phyloP scores from a whole-genome alignment of 2,113 vertebrate genomes.

The Drymodes brunneopygia region DNA sequence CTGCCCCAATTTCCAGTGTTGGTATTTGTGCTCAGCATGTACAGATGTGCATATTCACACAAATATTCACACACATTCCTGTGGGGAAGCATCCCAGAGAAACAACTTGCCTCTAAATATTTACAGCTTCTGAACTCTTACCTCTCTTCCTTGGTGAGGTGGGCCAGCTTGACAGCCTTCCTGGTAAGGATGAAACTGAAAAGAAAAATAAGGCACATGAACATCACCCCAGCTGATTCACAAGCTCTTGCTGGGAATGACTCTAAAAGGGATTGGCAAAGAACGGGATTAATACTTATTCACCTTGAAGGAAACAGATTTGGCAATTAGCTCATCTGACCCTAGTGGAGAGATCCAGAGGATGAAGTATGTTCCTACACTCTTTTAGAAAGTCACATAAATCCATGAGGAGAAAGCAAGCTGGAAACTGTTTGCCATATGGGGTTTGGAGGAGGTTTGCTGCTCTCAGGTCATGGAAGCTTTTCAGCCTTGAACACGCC shows the following conservation, averaged over 20 bases:
- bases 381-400: neutral
- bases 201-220: neutral
- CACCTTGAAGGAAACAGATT: neutral
- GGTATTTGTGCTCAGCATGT: neutral
- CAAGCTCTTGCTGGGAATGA: neutral
- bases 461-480: neutral
- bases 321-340: neutral
- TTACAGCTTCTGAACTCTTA: conserved; percentile 51
- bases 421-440: neutral
- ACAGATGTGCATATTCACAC: neutral
- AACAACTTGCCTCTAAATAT: neutral
- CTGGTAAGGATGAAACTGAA: conserved; percentile 90
- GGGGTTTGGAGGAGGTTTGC: neutral
- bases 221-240: neutral
- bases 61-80: neutral
- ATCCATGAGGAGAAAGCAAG: neutral
- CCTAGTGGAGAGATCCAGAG: neutral
- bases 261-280: neutral
- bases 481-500: neutral
- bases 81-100: neutral
- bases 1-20: neutral
- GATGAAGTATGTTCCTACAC: neutral
- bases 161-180: conserved; percentile 80
- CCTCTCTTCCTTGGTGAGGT: conserved; percentile 86
- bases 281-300: neutral